Evolutionary conservation across 2,888 invertebrate species (phyloP), one percentile per base, ranked within the genome.

Genomic region (Scaptomyza caliginosa): DNA sequence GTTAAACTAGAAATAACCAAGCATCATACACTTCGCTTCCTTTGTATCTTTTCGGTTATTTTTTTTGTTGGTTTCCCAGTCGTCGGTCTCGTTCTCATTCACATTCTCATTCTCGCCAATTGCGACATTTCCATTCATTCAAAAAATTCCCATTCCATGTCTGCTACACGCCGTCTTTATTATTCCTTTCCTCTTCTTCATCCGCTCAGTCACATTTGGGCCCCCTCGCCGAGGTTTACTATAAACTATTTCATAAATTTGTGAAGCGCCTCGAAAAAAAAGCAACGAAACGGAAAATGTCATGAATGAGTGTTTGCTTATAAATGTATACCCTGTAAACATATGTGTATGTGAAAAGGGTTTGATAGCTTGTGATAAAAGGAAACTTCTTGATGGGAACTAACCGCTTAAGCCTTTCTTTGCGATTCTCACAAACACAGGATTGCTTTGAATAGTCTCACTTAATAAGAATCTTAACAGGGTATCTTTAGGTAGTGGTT

Each of bases 161-260:
- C 46, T 46, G 52, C 38, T 43, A 17, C 10, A n/a, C n/a, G 7
- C 16, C 6, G 7, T 23, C 6, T 26, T 39, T 21, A 23, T 21
- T 46, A 7, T 10, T 13, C 10, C 19, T 39, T 42, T 51, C 46
- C 32, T 38, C 43, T 34, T 45, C 24, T 24, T 10, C 34, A 26
- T 24, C 16, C 17, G 13, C 4, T 32, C 17, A 52, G 17, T 21
- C n/a, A 30, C 52, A 62, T 77, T 42, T 60, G 66, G 66, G 68
- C 62, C 68, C 75, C 81, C 65, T 78, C 49, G 65, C 59, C 62
- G 66, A 65, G 69, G 59, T 75, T 77, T 79, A 75, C 78, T 81
- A 78, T 55, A 81, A 78, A 72, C 72, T 81, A 78, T 81, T 81
- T 79, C 63, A 81, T 67, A 69, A 66, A 49, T 42, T 49, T 58